A percentile compares a stretch with the other conserved stretches of the same genome.
Conservation (phyloP, 2,888 invertebrate genomes). For the Malachius bipustulatus region DNA sequence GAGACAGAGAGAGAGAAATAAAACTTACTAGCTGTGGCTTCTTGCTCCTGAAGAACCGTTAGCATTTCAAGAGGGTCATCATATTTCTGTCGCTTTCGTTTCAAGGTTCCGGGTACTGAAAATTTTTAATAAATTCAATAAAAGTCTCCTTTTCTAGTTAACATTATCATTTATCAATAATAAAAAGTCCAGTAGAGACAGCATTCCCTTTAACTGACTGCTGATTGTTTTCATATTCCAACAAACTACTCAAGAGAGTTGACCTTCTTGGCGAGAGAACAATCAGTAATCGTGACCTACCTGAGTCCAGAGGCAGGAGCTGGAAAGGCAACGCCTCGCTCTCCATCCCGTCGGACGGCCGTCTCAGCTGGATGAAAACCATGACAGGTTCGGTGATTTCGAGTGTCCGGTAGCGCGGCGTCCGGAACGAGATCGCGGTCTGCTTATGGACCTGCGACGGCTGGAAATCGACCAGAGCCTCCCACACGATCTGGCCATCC, state of each 20-base stretch:
- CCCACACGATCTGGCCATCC: not conserved
- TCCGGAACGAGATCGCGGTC: not conserved
- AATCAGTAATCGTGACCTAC: too few species aligned
- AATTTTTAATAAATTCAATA: too few species aligned
- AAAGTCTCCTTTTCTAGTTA: too few species aligned
- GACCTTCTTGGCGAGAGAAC: too few species aligned
- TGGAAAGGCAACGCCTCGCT: not conserved
- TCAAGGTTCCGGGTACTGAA: slow-evolving; percentile 46
- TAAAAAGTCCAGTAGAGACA: too few species aligned
- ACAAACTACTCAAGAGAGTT: too few species aligned
- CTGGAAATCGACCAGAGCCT: not conserved
- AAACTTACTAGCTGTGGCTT: slow-evolving; percentile 43
- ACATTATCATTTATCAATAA: too few species aligned
- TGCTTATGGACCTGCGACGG: not conserved
- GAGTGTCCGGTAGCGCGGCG: not conserved
- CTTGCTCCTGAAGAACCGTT: slow-evolving; percentile 38
- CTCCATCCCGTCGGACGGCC: not conserved
- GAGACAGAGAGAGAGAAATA: slow-evolving; percentile 14
- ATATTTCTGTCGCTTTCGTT: slow-evolving; percentile 47
- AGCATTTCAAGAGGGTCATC: slow-evolving; percentile 40
- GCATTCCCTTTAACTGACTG: too few species aligned
- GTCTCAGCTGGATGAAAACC: not conserved
- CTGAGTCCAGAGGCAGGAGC: too few species aligned
- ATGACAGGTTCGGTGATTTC: not conserved
- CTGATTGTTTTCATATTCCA: too few species aligned